Conservation (phyloP, 37 sponge, comb jelly and placozoan genomes). For the Bolinopsis microptera region DNA sequence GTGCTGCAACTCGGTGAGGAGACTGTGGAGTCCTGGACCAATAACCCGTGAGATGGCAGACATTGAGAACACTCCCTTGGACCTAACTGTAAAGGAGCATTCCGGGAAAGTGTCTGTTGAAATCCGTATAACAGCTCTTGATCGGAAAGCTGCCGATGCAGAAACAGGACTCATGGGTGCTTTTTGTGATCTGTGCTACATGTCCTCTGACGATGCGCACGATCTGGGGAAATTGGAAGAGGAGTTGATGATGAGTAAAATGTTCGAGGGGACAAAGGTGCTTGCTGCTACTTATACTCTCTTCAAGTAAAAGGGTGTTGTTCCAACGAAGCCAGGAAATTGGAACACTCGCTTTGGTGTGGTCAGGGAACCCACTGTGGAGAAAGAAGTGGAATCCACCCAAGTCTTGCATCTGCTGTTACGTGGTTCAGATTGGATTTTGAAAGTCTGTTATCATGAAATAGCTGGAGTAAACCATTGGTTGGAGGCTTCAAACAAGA, state of each 20-base stretch:
- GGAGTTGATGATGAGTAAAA: background rate
- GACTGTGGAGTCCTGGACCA: background rate
- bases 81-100: background rate
- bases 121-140: background rate
- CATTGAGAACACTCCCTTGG: background rate
- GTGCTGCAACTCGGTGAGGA: background rate
- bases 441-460: background rate
- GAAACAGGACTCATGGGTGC: background rate
- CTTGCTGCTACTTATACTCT: background rate
- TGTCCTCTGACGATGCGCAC: background rate
- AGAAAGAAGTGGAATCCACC: background rate
- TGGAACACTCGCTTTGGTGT: background rate
- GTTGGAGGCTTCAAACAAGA: background rate
- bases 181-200: background rate
- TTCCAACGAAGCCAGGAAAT: background rate
- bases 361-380: background rate
- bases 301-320: background rate
- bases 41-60: background rate
- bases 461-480: background rate
- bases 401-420: background rate
- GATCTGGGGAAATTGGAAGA: background rate
- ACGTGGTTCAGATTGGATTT: background rate
- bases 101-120: background rate
- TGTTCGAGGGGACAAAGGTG: background rate
- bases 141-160: background rate